Base-by-base conservation (phyloP, 2,797 vertebrate species). In the Chiloscyllium punctatum region DNA sequence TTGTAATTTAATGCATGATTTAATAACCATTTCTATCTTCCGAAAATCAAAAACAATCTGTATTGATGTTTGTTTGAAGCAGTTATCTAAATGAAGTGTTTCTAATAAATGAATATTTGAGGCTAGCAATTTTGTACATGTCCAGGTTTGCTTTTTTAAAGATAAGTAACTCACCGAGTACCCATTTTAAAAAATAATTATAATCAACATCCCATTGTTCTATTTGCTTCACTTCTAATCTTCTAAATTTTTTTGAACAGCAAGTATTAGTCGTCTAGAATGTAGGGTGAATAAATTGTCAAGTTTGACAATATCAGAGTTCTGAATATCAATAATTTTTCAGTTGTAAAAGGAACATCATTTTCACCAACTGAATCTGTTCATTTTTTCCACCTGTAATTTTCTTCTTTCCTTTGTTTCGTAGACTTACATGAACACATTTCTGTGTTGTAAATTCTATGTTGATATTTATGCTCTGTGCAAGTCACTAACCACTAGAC, bases 1-100 rank as follows among this genome's bases (percentile, higher is more conserved):
- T 95, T 95, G 94, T 72, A 95, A 95, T 95, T 95, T 95, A 95
- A 77, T 95, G 94, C 94, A 95, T 95, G 94, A 77, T 95, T 95
- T 95, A 95, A 95, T 74, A 95, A 95, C 48, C 69, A 77, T 95
- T 74, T 77, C 71, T 77, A 74, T 95, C 9, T 74, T 95, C 94
- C 95, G 27, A 95, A 95, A 48, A 95, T 33, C 48, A 77, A 95
- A 95, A 95, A 13, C 18, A 53, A 95, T 77, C 94, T 95, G 94
- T 95, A 95, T 77, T 72, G 42, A 74, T 71, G 91, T n/a, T 53
- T 77, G 42, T 74, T 95, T 95, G 71, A 74, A 95, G 48, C 48
- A 77, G 48, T 95, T 95, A 95, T 53, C 72, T 94, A 77, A 53
- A 74, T 95, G 69, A 95, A 95, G 94, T 95, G 94, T 53, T 95